phyloP scores from a whole-genome alignment of 2,888 invertebrate genomes.

The Zelleria hepariella region DNA sequence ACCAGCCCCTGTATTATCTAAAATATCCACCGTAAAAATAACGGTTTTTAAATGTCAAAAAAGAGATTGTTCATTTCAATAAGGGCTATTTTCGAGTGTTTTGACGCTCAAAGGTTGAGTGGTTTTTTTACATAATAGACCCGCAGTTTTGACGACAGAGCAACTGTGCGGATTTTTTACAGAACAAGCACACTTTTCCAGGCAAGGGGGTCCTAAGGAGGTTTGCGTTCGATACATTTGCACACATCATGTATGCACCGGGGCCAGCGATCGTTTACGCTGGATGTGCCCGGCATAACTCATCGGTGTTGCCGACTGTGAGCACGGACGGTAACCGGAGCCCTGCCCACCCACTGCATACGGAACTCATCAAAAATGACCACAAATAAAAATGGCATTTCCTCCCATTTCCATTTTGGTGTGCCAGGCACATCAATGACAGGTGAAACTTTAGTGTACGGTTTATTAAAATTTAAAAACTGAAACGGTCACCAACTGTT shows the following conservation, averaged over 20 bases:
- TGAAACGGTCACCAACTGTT: neutral
- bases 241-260: constrained; percentile 52
- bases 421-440: too few species aligned
- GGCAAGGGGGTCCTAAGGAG: constrained; percentile 20
- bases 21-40: too few species aligned
- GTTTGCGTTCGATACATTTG: constrained; percentile 59
- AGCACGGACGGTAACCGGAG: neutral
- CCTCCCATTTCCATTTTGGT: too few species aligned
- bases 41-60: too few species aligned
- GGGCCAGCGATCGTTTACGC: constrained; percentile 43
- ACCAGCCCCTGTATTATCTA: too few species aligned
- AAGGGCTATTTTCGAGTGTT: too few species aligned
- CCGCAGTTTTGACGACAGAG: too few species aligned
- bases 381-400: neutral
- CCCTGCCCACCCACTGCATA: neutral
- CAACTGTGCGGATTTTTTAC: too few species aligned
- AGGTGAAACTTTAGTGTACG: neutral
- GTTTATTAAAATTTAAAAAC: neutral
- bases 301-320: constrained; percentile 19
- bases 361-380: neutral
- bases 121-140: too few species aligned
- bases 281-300: constrained; percentile 53
- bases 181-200: too few species aligned
- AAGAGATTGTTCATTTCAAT: too few species aligned
- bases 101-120: too few species aligned